Evolutionary conservation across 2,888 invertebrate species (phyloP).

Genomic region (Saturnia pavonia): DNA sequence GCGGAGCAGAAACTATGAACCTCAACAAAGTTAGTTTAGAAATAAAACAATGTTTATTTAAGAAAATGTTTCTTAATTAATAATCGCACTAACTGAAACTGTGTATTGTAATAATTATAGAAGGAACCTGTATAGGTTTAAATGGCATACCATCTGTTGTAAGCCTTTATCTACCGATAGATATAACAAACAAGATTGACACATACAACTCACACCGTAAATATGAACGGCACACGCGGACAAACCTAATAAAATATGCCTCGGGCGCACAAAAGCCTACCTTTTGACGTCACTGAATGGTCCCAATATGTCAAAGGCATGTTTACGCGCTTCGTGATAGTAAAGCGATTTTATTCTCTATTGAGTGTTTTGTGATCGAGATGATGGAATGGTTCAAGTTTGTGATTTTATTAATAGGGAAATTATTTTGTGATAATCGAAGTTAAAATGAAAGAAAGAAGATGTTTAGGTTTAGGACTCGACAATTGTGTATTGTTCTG

Average conservation of each 20-base stretch:
- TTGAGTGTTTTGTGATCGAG: background rate
- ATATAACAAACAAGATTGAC: background rate
- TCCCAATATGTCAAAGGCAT: conserved; percentile 35
- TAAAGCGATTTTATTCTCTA: conserved; percentile 29
- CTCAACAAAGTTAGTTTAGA: too few relatives aligned
- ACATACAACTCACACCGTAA: conserved; percentile 3
- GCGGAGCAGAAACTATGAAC: too few relatives aligned
- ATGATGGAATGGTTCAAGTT: background rate
- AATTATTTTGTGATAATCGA: background rate
- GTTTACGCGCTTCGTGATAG: conserved; percentile 26
- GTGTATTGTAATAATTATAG: background rate
- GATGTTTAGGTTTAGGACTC: too few relatives aligned
- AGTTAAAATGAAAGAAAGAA: background rate
- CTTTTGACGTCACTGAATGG: conserved; percentile 29
- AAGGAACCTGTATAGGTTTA: background rate
- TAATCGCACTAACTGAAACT: background rate
- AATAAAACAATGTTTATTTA: too few relatives aligned
- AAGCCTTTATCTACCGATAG: background rate
- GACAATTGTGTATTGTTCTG: too few relatives aligned
- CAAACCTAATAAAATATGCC: conserved; percentile 11
- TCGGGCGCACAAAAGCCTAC: conserved; percentile 14
- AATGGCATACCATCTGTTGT: background rate
- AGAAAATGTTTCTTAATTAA: background rate
- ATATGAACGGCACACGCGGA: background rate
- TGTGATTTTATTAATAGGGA: background rate